A percentile compares a stretch with the other conserved stretches of the same genome.
These are phyloP conservation scores for Scleropages formosus DNA, from an alignment of 2,797 vertebrate species.

Conservation along the genomic window DNA sequence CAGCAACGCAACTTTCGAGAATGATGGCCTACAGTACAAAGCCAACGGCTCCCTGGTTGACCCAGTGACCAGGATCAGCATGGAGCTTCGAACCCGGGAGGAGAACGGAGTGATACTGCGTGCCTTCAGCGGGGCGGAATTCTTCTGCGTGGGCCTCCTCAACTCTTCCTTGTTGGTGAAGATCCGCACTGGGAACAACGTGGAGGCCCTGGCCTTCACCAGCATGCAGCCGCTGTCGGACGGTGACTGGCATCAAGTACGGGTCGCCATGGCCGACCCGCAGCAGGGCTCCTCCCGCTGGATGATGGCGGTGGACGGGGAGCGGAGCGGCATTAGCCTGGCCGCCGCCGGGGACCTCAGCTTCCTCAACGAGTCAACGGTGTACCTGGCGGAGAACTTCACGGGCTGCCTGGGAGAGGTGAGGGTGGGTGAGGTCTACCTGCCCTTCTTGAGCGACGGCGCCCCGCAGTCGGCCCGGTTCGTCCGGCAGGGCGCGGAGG, in stretches of 20 bases:
- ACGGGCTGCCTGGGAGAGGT: slow-evolving; percentile 85
- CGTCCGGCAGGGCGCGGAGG: slow-evolving; percentile 40
- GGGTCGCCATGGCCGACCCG: slow-evolving; percentile 69
- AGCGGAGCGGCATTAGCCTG: slow-evolving; percentile 53
- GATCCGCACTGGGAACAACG: slow-evolving; percentile 66
- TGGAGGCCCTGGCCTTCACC: slow-evolving; percentile 68
- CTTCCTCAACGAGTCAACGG: slow-evolving; percentile 70
- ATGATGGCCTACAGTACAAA: slow-evolving; percentile 68
- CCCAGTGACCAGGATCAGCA: slow-evolving; percentile 67
- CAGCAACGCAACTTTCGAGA: slow-evolving; percentile 77
- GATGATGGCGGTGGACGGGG: slow-evolving; percentile 72
- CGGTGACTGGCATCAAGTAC: slow-evolving; percentile 81
- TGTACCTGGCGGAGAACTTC: slow-evolving; percentile 82
- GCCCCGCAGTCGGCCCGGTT: slow-evolving; percentile 66
- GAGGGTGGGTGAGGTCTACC: slow-evolving; percentile 78
- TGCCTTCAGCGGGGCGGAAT: slow-evolving; percentile 59
- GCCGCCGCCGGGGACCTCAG: slow-evolving; percentile 67
- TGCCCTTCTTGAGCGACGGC: slow-evolving; percentile 67
- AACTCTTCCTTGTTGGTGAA: slow-evolving; percentile 77
- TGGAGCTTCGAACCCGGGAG: slow-evolving; percentile 82
- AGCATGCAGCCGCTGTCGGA: slow-evolving; percentile 67
- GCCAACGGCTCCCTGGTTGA: slow-evolving; percentile 63
- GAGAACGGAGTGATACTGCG: slow-evolving; percentile 72
- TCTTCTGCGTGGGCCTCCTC: slow-evolving; percentile 75
- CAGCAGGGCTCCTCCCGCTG: slow-evolving; percentile 62